Conservation (phyloP, 2,888 invertebrate genomes). For the Synanthedon tipuliformis region DNA sequence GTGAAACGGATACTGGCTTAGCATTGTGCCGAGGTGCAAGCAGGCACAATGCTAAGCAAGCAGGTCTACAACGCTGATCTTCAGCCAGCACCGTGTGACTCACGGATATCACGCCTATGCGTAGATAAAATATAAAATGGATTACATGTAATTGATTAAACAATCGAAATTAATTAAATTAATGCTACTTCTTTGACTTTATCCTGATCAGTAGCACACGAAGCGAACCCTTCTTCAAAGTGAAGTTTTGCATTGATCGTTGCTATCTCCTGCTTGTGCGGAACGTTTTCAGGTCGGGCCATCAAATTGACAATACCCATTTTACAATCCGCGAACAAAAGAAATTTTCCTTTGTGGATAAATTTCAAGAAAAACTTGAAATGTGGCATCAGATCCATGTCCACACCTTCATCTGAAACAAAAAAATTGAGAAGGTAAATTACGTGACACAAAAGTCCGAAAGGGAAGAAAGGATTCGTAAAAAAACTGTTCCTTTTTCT, state of each 20-base stretch:
- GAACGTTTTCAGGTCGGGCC: constrained; percentile 8
- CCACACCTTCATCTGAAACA: constrained; percentile 9
- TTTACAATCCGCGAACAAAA: constrained; percentile 41
- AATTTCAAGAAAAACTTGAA: constrained; percentile 42
- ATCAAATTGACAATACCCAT: constrained; percentile 24
- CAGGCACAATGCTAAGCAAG: too few relatives aligned
- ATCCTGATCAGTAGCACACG: constrained; percentile 26
- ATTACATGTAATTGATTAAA: too few relatives aligned
- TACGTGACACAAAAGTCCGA: too few relatives aligned
- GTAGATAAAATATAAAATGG: too few relatives aligned
- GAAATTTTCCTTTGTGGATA: constrained; percentile 26
- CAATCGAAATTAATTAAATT: constrained; percentile 9
- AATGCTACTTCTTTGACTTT: constrained; percentile 15
- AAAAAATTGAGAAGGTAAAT: neutral
- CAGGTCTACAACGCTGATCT: too few relatives aligned
- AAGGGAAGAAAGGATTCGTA: too few relatives aligned
- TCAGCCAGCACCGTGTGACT: too few relatives aligned
- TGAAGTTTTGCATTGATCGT: constrained; percentile 16
- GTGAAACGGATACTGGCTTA: too few relatives aligned
- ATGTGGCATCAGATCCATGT: constrained; percentile 23
- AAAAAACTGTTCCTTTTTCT: too few relatives aligned
- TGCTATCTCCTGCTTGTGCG: constrained; percentile 25
- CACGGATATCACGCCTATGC: too few relatives aligned
- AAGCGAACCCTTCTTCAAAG: constrained; percentile 27
- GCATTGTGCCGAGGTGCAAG: too few relatives aligned